These are phyloP conservation scores for Stegastes partitus DNA, from an alignment of 2,113 vertebrate species.

Conservation along the genomic window DNA sequence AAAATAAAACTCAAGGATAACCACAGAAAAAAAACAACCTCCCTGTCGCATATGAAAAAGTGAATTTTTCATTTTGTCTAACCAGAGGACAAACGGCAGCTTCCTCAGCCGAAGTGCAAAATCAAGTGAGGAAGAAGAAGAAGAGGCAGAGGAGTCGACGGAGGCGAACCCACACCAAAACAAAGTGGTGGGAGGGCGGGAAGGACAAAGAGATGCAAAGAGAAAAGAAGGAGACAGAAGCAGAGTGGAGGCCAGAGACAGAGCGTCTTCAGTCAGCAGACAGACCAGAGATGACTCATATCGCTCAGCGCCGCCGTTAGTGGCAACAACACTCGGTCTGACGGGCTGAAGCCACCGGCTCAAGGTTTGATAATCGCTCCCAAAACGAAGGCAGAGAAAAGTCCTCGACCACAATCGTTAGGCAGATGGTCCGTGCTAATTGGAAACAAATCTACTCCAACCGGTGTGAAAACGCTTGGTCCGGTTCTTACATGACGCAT, in stretches of 20 bases:
- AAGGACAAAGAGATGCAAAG: slow-evolving; percentile 68
- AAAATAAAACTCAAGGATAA: neutral
- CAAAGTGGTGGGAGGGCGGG: slow-evolving; percentile 54
- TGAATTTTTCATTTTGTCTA: neutral
- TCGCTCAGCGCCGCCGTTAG: too few relatives aligned
- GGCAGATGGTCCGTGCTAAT: too few relatives aligned
- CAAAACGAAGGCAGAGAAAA: neutral
- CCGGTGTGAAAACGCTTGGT: too few relatives aligned
- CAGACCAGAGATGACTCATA: slow-evolving; percentile 68
- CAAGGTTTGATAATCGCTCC: neutral
- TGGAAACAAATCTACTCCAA: too few relatives aligned
- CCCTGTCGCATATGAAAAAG: neutral
- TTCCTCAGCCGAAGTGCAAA: neutral
- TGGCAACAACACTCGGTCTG: slow-evolving; percentile 47
- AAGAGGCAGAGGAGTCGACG: neutral
- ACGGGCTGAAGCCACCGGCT: neutral
- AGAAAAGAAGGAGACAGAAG: slow-evolving; percentile 25
- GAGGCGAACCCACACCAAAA: slow-evolving; percentile 33
- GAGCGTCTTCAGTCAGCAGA: slow-evolving; percentile 72
- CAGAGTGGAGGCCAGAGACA: slow-evolving; percentile 46
- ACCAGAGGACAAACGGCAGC: neutral
- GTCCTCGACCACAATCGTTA: too few relatives aligned
- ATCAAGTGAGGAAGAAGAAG: slow-evolving; percentile 1
- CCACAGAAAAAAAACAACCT: neutral
- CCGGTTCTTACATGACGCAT: too few relatives aligned